phyloP scores from a whole-genome alignment of 2,888 invertebrate species.

The Chaetogeoica ovagalla region DNA sequence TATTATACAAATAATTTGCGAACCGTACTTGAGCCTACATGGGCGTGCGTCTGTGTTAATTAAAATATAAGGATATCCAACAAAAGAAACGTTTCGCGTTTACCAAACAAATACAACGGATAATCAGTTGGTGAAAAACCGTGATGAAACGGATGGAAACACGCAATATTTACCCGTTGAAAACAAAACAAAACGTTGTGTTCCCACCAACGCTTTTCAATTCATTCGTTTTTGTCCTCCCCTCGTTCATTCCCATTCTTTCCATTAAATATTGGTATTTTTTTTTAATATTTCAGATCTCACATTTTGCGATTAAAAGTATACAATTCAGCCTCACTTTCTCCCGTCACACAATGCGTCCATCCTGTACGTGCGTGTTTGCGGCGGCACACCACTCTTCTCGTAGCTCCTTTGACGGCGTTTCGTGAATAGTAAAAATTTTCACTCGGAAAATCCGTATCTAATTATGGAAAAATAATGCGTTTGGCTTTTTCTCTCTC shows the following conservation, averaged over 20 bases:
- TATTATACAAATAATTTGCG: too few relatives aligned
- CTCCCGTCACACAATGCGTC: constrained; percentile 38
- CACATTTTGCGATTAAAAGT: constrained; percentile 40
- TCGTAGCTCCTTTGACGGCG: constrained; percentile 38
- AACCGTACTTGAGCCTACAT: too few relatives aligned
- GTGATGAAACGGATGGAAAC: neutral
- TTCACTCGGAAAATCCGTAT: constrained; percentile 50
- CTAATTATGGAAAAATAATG: constrained; percentile 48
- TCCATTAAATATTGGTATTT: neutral
- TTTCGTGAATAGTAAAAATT: constrained; percentile 46
- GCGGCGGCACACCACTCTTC: neutral
- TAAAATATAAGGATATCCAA: neutral
- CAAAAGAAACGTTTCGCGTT: neutral
- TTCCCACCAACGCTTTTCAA: neutral
- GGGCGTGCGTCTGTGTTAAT: too few relatives aligned
- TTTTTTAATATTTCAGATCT: constrained; percentile 31
- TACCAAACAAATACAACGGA: constrained; percentile 1
- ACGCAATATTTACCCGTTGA: constrained; percentile 29
- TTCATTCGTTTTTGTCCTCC: neutral
- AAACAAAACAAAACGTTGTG: constrained; percentile 32
- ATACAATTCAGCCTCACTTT: constrained; percentile 23
- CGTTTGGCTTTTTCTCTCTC: constrained; percentile 31
- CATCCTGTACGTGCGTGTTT: neutral
- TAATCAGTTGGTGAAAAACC: neutral
- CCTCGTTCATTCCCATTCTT: constrained; percentile 1